Evolutionary conservation across 2,888 invertebrate genomes (phyloP).

Genomic region (Hirtodrosophila confusa): DNA sequence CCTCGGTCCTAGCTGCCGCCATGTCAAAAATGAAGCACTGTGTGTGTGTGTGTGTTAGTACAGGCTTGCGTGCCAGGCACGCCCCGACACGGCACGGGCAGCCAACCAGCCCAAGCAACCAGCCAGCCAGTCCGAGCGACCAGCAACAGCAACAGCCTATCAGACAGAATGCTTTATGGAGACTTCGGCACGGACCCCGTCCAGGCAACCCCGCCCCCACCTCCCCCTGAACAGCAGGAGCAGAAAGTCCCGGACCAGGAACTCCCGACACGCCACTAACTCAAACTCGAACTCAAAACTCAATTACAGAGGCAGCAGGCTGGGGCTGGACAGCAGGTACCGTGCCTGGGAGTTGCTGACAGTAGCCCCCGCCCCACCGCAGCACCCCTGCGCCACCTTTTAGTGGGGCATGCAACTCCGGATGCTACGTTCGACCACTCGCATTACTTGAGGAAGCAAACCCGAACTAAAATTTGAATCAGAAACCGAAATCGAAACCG

Average conservation of each 20-base stretch:
- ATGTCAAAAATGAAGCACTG: constrained; percentile 60
- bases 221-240: no score
- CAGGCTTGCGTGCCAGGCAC: constrained; percentile 77
- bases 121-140: constrained; percentile 58
- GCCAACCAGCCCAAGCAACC: constrained; percentile 43
- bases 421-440: constrained; percentile 42
- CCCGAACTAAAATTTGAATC: not conserved
- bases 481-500: constrained; percentile 27
- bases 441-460: constrained; percentile 26
- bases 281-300: constrained; percentile 21
- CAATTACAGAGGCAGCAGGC: constrained; percentile 40
- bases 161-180: constrained; percentile 49
- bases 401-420: constrained; percentile 3
- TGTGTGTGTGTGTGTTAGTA: constrained; percentile 28
- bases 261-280: constrained; percentile 9
- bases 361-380: not conserved
- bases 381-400: not conserved
- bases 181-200: constrained; percentile 33
- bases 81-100: constrained; percentile 64
- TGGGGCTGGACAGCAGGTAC: constrained; percentile 35
- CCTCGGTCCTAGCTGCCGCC: constrained; percentile 53
- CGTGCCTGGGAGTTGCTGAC: no score
- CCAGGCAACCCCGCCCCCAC: constrained; percentile 11
- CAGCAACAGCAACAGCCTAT: constrained; percentile 56
- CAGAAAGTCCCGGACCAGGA: not conserved